These are phyloP conservation scores for Terrapene triunguis DNA, from an alignment of 2,113 vertebrate species.

Conservation along the genomic window DNA sequence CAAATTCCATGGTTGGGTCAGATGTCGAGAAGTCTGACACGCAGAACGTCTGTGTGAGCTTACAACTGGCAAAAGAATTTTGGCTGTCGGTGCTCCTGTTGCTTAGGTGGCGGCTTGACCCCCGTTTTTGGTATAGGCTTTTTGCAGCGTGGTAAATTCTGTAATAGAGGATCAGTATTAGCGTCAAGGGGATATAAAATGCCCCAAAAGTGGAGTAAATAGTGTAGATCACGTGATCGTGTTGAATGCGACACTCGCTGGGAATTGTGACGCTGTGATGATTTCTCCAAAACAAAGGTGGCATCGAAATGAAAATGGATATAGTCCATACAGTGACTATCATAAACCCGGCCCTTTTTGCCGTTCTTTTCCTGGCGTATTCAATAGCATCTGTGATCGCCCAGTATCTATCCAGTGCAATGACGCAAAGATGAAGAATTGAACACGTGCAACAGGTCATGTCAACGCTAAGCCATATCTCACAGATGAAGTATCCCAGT, in stretches of 20 bases:
- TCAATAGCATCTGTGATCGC: slow-evolving; percentile 92
- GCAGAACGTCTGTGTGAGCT: slow-evolving; percentile 86
- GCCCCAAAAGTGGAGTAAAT: slow-evolving; percentile 91
- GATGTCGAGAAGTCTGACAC: slow-evolving; percentile 87
- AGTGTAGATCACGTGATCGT: slow-evolving; percentile 90
- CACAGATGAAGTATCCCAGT: slow-evolving; percentile 88
- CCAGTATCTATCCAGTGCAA: slow-evolving; percentile 93
- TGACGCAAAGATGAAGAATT: slow-evolving; percentile 92
- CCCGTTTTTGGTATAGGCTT: slow-evolving; percentile 91
- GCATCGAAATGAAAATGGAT: slow-evolving; percentile 90
- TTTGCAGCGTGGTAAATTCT: slow-evolving; percentile 90
- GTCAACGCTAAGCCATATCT: slow-evolving; percentile 91
- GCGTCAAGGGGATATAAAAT: slow-evolving; percentile 90
- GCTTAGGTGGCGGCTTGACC: slow-evolving; percentile 89
- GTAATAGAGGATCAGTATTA: slow-evolving; percentile 93
- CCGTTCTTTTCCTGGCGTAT: slow-evolving; percentile 87
- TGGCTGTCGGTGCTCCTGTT: slow-evolving; percentile 87
- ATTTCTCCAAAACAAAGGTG: slow-evolving; percentile 90
- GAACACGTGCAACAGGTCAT: slow-evolving; percentile 95
- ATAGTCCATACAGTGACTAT: slow-evolving; percentile 87
- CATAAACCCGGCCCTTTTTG: slow-evolving; percentile 85
- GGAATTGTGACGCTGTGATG: slow-evolving; percentile 68
- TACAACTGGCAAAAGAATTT: slow-evolving; percentile 86
- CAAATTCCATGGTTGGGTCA: slow-evolving; percentile 83
- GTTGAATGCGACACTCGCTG: slow-evolving; percentile 86